Conservation (phyloP, 2,888 invertebrate species). For the Actias luna region DNA sequence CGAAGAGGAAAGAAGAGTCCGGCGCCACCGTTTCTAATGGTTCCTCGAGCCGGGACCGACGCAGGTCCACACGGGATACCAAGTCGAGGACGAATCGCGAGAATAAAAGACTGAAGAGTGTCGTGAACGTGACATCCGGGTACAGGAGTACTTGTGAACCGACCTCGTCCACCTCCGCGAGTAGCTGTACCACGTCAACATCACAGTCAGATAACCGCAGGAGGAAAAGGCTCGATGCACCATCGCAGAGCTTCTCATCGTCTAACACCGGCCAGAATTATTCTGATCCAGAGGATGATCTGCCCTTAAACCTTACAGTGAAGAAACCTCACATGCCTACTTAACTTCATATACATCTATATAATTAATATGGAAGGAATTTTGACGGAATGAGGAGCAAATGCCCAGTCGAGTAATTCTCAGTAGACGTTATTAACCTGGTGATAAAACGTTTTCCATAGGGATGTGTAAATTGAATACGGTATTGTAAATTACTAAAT, state of each 20-base stretch:
- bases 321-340: conserved; percentile 38
- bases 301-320: conserved; percentile 64
- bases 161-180: neutral
- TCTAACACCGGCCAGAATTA: conserved; percentile 14
- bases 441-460: neutral
- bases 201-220: neutral
- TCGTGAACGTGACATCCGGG: conserved; percentile 59
- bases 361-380: neutral
- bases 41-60: neutral
- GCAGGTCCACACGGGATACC: neutral
- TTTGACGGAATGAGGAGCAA: neutral
- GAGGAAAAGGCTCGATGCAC: neutral
- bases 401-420: neutral
- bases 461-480: neutral
- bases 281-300: conserved; percentile 64
- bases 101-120: conserved; percentile 68
- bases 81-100: conserved; percentile 37
- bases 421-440: neutral
- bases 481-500: neutral
- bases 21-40: neutral
- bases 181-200: neutral
- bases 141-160: conserved; percentile 12
- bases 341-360: conserved; percentile 16
- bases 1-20: conserved; percentile 33
- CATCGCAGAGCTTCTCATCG: neutral